Base-by-base conservation (phyloP, 2,888 invertebrate species). In the Auanema freiburgensis region DNA sequence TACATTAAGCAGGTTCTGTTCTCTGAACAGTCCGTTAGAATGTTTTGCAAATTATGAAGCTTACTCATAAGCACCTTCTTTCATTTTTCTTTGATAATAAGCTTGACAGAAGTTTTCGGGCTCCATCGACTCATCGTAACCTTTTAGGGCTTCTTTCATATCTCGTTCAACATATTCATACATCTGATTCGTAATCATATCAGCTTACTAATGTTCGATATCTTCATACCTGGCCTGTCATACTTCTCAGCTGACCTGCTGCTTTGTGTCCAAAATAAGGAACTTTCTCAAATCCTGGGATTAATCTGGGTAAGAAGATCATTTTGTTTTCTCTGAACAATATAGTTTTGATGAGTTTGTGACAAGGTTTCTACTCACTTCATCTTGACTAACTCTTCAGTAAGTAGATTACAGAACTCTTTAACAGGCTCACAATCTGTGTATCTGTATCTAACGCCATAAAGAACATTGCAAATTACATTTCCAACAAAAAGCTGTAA, bases 401-500 rank as follows among this genome's bases (percentile, higher is more conserved):
- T 33, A 8, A 33, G 33, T 8, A 33, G 8, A 8, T 33, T 33
- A 8, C 33, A 33, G 33, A 33, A 60, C 0, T 14, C 25, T 53
- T 62, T 57, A 5, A 66, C 23, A 43, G 55, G 52, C 6, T 62
- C 41, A 14, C 56, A 52, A 16, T 63, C 51, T 3, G 53, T 21
- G 50, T 50, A 52, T 5, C 44, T 46, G 40, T 62, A 66, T 40
- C 58, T 43, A 24, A 58, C 56, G 5, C 56, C 56, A 49, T 41
- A 62, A 14, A 66, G 66, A 12, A 63, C 50, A 5, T 62, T 61
- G 43, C 58, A 62, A 40, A 66, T 61, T 2, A 66, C 55, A 43
- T 66, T 66, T 8, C 62, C 50, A n/a, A 66, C 66, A 4, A 63
- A 42, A 44, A 66, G 51, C 66, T 66, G 40, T 10, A 66, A n/a